phyloP scores from a whole-genome alignment of 2,113 vertebrate genomes.

The Origma solitaria region DNA sequence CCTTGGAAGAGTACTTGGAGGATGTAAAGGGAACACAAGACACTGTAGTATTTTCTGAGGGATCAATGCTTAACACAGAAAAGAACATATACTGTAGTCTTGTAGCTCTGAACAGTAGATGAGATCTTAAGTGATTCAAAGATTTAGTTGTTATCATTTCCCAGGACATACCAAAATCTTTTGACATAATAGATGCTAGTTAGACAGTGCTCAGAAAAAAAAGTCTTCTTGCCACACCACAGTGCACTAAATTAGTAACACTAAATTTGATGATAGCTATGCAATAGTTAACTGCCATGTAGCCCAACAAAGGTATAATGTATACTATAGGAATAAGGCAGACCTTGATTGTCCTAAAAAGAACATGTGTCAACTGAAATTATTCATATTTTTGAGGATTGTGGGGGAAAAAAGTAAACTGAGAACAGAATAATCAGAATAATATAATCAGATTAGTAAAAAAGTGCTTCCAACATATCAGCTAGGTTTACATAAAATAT shows the following conservation, averaged over 20 bases:
- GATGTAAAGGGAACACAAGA: background rate
- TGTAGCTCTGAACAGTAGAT: background rate
- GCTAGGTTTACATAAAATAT: background rate
- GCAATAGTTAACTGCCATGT: background rate
- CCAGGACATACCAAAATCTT: background rate
- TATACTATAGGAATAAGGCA: background rate
- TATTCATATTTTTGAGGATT: background rate
- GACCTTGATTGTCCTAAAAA: background rate
- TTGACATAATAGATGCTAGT: background rate
- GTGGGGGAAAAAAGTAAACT: background rate
- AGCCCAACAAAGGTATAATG: background rate
- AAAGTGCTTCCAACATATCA: rapidly evolving
- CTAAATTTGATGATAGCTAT: background rate
- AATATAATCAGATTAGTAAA: background rate
- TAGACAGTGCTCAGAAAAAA: background rate
- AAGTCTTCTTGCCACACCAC: background rate
- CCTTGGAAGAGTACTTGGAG: background rate
- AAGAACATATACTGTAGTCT: background rate
- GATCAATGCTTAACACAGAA: background rate
- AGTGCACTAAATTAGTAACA: background rate
- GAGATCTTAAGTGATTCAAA: background rate
- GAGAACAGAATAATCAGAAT: no score
- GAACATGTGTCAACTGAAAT: background rate
- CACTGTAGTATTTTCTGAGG: background rate
- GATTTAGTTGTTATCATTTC: background rate